Evolutionary conservation across 2,797 vertebrate species (phyloP).

Genomic region (Hoplostethus atlanticus): DNA sequence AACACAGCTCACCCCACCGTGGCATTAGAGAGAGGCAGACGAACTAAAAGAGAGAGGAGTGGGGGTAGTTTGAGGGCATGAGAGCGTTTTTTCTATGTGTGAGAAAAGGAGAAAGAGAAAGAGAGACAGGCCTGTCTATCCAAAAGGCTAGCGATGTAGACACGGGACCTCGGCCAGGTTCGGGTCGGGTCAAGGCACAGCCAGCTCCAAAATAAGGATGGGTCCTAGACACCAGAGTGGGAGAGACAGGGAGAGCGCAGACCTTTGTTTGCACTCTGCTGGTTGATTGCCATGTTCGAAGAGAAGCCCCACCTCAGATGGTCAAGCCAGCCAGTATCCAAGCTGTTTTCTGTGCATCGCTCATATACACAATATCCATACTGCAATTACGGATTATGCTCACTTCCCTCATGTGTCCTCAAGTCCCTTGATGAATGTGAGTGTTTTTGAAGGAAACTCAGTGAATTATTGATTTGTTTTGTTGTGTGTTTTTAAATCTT

Average conservation of each 20-base stretch:
- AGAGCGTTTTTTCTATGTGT: conserved; percentile 21
- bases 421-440: conserved; percentile 51
- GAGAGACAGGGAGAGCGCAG: conserved; percentile 4
- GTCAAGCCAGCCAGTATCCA: neutral
- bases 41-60: conserved; percentile 54
- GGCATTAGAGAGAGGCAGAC: conserved; percentile 75
- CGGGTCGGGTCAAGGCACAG: conserved; percentile 23
- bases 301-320: conserved; percentile 9
- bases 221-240: conserved; percentile 27
- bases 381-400: conserved; percentile 31
- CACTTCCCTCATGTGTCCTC: conserved; percentile 18
- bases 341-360: conserved; percentile 25
- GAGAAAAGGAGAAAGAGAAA: conserved; percentile 50
- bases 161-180: conserved; percentile 29
- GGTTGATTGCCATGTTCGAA: neutral
- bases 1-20: conserved; percentile 79
- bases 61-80: conserved; percentile 36
- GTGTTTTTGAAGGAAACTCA: conserved; percentile 62
- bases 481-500: conserved; percentile 8
- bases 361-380: conserved; percentile 24
- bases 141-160: conserved; percentile 28
- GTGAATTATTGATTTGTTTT: conserved; percentile 72
- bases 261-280: conserved; percentile 45
- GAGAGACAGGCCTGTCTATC: conserved; percentile 31
- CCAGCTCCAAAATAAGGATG: conserved; percentile 31